A percentile compares a stretch with the other conserved stretches of the same genome.
Conservation (phyloP, 1,140 invertebrate genomes). For the Macrotrachela quadricornifera region DNA sequence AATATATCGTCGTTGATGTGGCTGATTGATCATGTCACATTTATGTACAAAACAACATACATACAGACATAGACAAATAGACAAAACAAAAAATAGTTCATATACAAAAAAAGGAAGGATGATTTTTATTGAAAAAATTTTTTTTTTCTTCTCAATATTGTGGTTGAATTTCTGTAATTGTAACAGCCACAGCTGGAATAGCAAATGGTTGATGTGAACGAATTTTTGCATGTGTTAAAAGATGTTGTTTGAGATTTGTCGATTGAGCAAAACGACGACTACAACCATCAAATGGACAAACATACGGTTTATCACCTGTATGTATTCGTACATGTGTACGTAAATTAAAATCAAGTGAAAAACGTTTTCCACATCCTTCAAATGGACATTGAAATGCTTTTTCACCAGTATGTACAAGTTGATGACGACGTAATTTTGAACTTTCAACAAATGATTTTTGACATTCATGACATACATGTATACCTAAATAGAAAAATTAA, state of each 20-base stretch:
- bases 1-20: too few species aligned
- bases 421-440: slow-evolving; percentile 80
- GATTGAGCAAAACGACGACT: slow-evolving; percentile 96
- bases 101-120: too few species aligned
- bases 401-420: slow-evolving; percentile 77
- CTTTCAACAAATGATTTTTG: slow-evolving; percentile 95
- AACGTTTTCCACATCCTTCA: slow-evolving; percentile 88
- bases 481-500: slow-evolving; percentile 28
- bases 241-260: slow-evolving; percentile 91
- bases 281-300: slow-evolving; percentile 91
- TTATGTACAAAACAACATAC: too few species aligned
- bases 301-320: slow-evolving; percentile 80
- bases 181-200: too few species aligned
- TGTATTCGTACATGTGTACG: slow-evolving; percentile 89
- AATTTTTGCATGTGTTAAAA: slow-evolving; percentile 75
- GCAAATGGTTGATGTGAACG: too few species aligned
- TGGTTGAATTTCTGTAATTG: too few species aligned
- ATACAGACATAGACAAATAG: too few species aligned
- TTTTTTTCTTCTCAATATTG: too few species aligned
- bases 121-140: too few species aligned
- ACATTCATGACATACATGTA: slow-evolving; percentile 91
- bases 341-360: slow-evolving; percentile 83
- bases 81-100: too few species aligned
- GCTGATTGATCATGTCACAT: too few species aligned
- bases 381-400: slow-evolving; percentile 95